These are phyloP conservation scores for Pogonomyrmex barbatus DNA, from an alignment of 1,140 invertebrate species.

Conservation along the genomic window DNA sequence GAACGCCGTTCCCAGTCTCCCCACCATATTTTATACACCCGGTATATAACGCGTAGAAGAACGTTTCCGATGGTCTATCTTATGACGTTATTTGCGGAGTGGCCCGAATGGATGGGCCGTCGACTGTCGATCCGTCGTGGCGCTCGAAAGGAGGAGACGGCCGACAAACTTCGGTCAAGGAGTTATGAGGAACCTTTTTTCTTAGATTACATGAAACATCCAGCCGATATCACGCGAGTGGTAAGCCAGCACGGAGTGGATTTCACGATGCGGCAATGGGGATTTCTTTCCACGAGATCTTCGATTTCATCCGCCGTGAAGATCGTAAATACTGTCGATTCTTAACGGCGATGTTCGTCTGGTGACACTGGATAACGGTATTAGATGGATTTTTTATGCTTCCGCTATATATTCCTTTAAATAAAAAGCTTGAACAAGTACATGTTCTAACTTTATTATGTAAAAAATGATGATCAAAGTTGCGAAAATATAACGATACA, in stretches of 20 bases:
- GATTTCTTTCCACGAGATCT: slow-evolving; percentile 10
- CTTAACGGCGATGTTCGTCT: slow-evolving; percentile 36
- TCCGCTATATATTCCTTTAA: slow-evolving; percentile 41
- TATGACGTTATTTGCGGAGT: slow-evolving; percentile 80
- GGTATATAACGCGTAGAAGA: slow-evolving; percentile 71
- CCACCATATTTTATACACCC: slow-evolving; percentile 79
- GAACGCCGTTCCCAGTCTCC: slow-evolving; percentile 66
- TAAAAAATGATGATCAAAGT: background rate
- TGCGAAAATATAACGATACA: background rate
- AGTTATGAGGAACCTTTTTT: slow-evolving; percentile 63
- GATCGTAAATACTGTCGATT: slow-evolving; percentile 65
- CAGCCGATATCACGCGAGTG: slow-evolving; percentile 15
- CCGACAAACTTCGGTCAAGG: slow-evolving; percentile 41
- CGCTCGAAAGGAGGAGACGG: background rate
- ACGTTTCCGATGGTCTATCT: slow-evolving; percentile 75
- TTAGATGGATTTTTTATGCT: slow-evolving; percentile 59
- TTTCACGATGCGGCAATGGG: background rate
- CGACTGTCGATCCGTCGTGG: slow-evolving; percentile 67
- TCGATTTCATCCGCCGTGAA: slow-evolving; percentile 68
- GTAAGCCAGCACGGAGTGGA: slow-evolving; percentile 6
- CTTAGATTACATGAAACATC: slow-evolving; percentile 51
- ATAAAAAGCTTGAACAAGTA: slow-evolving; percentile 1
- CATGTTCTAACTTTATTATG: background rate
- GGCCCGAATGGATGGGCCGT: slow-evolving; percentile 72
- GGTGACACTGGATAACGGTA: slow-evolving; percentile 53